Conservation (phyloP, 2,113 vertebrate species). For the Myocastor coypus region DNA sequence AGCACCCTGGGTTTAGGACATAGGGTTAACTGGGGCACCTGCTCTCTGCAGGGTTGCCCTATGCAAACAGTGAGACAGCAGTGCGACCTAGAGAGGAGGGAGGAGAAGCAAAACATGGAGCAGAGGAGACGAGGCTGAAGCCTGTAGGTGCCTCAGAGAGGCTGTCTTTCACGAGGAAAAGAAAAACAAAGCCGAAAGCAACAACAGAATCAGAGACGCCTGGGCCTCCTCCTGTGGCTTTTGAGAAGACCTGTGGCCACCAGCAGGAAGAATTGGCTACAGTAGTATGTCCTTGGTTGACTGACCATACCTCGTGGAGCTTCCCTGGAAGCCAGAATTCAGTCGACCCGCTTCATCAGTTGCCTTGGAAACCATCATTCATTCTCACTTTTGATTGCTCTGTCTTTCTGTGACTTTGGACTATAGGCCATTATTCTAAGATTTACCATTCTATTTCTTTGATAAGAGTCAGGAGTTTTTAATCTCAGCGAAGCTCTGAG, state of each 20-base stretch:
- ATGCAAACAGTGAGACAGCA: not conserved
- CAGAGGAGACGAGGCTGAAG: not conserved
- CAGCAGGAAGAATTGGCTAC: not conserved
- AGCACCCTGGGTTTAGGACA: not conserved
- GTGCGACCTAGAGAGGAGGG: not conserved
- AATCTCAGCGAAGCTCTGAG: slow-evolving; percentile 71
- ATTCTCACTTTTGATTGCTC: slow-evolving; percentile 81
- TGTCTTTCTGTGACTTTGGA: slow-evolving; percentile 80
- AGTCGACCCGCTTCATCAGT: not conserved
- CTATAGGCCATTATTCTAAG: slow-evolving; percentile 82
- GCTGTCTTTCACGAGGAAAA: not conserved
- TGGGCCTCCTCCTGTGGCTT: not conserved
- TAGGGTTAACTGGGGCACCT: not conserved
- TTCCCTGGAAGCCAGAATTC: not conserved
- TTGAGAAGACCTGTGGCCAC: not conserved
- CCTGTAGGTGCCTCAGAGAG: no score
- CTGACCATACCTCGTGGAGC: not conserved
- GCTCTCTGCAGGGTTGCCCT: not conserved
- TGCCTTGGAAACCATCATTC: slow-evolving; percentile 67
- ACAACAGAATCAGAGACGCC: not conserved
- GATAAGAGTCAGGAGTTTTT: slow-evolving; percentile 75
- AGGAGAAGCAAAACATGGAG: not conserved
- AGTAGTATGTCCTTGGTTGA: not conserved
- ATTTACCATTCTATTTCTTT: slow-evolving; percentile 85
- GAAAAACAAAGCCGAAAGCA: not conserved